Percentiles rank a stretch among this genome's conserved stretches.
Conservation (phyloP, 2,113 vertebrate genomes). For the Amia ocellicauda region DNA sequence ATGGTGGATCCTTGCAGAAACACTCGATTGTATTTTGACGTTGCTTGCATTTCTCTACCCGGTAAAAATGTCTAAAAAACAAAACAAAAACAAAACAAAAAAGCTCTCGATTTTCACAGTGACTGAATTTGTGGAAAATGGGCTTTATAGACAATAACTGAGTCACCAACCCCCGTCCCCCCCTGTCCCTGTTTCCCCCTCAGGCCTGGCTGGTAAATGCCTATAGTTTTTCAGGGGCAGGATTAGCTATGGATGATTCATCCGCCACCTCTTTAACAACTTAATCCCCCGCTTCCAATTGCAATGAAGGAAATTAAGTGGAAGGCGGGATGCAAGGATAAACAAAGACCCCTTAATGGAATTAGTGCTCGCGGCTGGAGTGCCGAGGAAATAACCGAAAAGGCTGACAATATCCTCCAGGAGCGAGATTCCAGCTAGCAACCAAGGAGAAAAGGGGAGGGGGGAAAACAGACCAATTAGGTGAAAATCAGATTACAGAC, state of each 20-base stretch:
- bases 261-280: not conserved
- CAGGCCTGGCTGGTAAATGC: not conserved
- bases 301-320: not conserved
- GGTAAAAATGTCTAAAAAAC: conserved; percentile 27
- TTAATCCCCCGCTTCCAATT: not conserved
- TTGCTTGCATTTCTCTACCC: conserved; percentile 43
- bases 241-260: conserved; percentile 11
- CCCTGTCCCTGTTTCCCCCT: no score
- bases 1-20: conserved; percentile 62
- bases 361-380: no score
- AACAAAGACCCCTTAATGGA: not conserved
- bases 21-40: conserved; percentile 34
- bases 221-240: not conserved
- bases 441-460: no score
- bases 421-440: no score
- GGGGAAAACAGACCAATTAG: no score
- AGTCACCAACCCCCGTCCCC: no score
- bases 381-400: no score
- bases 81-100: not conserved
- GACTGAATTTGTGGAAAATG: no score
- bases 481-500: no score
- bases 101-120: no score
- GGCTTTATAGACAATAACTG: no score
- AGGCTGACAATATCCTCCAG: no score
- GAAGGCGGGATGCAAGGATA: not conserved